Evolutionary conservation across 2,113 vertebrate genomes (phyloP), one percentile per base, ranked within the genome.

Genomic region (Nansenia antarctica): DNA sequence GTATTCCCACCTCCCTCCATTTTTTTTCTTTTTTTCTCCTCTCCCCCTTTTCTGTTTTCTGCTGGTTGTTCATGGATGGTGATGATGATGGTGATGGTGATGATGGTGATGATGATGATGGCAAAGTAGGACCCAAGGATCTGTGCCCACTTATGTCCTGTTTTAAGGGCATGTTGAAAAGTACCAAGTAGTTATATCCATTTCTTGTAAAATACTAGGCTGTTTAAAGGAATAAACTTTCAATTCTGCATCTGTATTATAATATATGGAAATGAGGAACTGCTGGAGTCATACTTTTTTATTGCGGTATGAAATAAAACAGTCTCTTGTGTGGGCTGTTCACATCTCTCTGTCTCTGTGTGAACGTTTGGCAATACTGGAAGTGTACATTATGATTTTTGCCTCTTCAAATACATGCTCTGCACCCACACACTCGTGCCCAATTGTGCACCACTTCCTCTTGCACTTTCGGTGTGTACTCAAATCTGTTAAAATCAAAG

Each of bases 151-250:
- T 77, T 76, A 87, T 91, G 92, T 92, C 92, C 92, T 93, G 92
- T 93, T 93, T 93, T 93, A 93, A 93, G 92, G 92, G 86, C 90
- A 86, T 88, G 79, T 86, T 90, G 85, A 87, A 90, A 89, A 88
- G 89, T 89, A 89, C 88, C 88, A 90, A 90, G 86, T 93, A 93
- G 91, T 90, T 92, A 91, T 87, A 91, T 87, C 88, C 86, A 88
- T 91, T 91, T 92, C 89, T 92, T 93, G 92, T 93, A 93, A 91
- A 91, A 92, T 93, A 93, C 81, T 92, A 93, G 92, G 88, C 88
- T 92, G 91, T 93, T 93, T 86, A 20, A 92, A 93, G 91, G 85
- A 91, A 92, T 91, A 92, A 92, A 92, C 88, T 90, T 92, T 92
- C 86, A 91, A 91, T 85, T 92, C 90, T 92, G 90, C 91, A 92